Evolutionary conservation across 1,140 invertebrate species (phyloP).

Genomic region (Aphis craccivora): DNA sequence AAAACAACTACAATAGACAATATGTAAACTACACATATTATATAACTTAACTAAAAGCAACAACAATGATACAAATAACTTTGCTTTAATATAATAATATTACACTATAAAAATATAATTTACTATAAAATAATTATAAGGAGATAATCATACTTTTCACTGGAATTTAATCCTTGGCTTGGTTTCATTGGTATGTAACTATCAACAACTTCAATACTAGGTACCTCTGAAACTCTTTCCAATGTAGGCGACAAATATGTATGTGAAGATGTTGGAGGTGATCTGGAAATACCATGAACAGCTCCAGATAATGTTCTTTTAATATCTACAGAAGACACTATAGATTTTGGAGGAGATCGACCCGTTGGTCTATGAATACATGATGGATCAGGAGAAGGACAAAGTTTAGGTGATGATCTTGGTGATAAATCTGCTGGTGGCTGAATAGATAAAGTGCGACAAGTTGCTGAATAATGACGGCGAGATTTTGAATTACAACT

Average conservation of each 20-base stretch:
- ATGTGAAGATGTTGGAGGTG: conserved; percentile 50
- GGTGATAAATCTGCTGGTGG: conserved; percentile 61
- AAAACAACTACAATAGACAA: not conserved
- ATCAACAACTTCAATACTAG: conserved; percentile 36
- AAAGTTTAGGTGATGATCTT: conserved; percentile 60
- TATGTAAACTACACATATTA: not conserved
- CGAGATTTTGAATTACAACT: conserved; percentile 62
- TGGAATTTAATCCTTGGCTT: not conserved
- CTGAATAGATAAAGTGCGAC: conserved; percentile 46
- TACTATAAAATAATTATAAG: not conserved
- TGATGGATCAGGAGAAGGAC: conserved; percentile 40
- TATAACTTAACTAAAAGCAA: not conserved
- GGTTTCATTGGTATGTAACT: conserved; percentile 52
- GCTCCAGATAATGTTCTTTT: conserved; percentile 50
- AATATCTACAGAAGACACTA: conserved; percentile 41
- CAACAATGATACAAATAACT: not conserved
- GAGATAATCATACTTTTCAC: conserved; percentile 42
- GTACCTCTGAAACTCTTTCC: conserved; percentile 48
- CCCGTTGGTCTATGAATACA: conserved; percentile 27
- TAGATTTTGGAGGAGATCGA: conserved; percentile 51
- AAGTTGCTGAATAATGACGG: conserved; percentile 45
- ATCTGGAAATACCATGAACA: conserved; percentile 52
- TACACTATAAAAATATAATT: not conserved
- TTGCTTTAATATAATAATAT: not conserved
- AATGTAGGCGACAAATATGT: conserved; percentile 45